phyloP scores from a whole-genome alignment of 1,140 invertebrate species.

The Aphelenchoides besseyi region DNA sequence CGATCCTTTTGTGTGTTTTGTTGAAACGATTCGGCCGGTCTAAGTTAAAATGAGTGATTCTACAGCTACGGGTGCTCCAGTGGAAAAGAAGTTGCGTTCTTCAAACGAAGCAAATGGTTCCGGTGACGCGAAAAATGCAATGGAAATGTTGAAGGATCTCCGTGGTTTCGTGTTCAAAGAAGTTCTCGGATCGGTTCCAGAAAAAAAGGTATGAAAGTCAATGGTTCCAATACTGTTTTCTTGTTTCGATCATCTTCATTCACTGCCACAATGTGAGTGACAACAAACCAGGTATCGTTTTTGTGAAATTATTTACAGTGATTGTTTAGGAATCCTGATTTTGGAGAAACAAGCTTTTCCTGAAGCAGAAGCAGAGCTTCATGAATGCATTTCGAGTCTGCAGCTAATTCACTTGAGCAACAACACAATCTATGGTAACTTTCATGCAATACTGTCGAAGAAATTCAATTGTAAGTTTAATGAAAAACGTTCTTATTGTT shows the following conservation, averaged over 20 bases:
- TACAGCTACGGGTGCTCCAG: not conserved
- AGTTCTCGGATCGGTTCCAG: slow-evolving; percentile 25
- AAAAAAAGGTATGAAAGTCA: slow-evolving; percentile 31
- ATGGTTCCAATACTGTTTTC: slow-evolving; percentile 2
- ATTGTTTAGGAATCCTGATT: slow-evolving; percentile 39
- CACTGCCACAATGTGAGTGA: slow-evolving; percentile 32
- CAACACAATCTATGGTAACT: slow-evolving; percentile 78
- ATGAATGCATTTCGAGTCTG: slow-evolving; percentile 26
- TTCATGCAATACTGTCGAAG: slow-evolving; percentile 71
- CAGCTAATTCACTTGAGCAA: slow-evolving; percentile 23
- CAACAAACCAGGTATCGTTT: slow-evolving; percentile 30
- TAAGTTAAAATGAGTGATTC: not conserved
- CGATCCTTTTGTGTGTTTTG: too few relatives aligned
- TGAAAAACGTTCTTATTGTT: not conserved
- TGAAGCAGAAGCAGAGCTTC: slow-evolving; percentile 19
- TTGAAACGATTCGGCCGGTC: too few relatives aligned
- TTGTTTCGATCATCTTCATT: slow-evolving; percentile 41
- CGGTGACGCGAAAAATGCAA: not conserved
- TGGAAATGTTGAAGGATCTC: slow-evolving; percentile 5
- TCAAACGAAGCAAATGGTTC: not conserved
- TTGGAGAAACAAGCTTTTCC: slow-evolving; percentile 40
- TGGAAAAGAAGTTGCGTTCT: not conserved
- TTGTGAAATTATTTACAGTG: too few relatives aligned
- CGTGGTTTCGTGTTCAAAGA: slow-evolving; percentile 34
- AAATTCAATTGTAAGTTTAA: slow-evolving; percentile 69